Percentiles rank a stretch among this genome's conserved stretches.
phyloP scores from a whole-genome alignment of 1,140 invertebrate genomes.

The Apis dorsata region DNA sequence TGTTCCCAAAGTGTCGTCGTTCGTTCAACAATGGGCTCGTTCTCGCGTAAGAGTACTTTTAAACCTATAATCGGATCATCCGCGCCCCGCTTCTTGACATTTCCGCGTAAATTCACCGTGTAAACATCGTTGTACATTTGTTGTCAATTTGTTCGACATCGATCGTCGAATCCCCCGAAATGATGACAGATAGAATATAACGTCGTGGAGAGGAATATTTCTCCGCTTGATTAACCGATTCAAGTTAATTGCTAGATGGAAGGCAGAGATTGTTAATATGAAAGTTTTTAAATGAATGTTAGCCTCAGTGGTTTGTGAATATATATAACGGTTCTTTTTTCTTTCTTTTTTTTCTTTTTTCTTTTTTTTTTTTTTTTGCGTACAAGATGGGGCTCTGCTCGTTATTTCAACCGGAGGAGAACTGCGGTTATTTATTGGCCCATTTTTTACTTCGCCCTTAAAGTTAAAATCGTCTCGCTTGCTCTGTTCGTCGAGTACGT shows the following conservation, averaged over 20 bases:
- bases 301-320: no score
- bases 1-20: not conserved
- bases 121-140: constrained; percentile 19
- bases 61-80: constrained; percentile 6
- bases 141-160: not conserved
- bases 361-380: not conserved
- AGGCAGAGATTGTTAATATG: not conserved
- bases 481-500: not conserved
- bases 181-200: no score
- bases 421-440: constrained; percentile 9
- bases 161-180: not conserved
- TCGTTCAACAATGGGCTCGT: not conserved
- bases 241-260: not conserved
- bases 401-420: constrained; percentile 6
- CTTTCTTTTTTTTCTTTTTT: no score
- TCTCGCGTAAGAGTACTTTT: not conserved
- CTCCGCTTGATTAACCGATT: not conserved
- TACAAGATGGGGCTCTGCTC: not conserved
- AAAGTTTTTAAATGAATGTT: not conserved
- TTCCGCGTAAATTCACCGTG: not conserved
- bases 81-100: not conserved
- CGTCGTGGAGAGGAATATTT: not conserved
- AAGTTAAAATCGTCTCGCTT: not conserved
- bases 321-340: not conserved
- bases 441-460: not conserved